A percentile compares a stretch with the other conserved stretches of the same genome.
These are phyloP conservation scores for Typhlichthys eigenmanni DNA, from an alignment of 2,797 vertebrate genomes.

Conservation along the genomic window DNA sequence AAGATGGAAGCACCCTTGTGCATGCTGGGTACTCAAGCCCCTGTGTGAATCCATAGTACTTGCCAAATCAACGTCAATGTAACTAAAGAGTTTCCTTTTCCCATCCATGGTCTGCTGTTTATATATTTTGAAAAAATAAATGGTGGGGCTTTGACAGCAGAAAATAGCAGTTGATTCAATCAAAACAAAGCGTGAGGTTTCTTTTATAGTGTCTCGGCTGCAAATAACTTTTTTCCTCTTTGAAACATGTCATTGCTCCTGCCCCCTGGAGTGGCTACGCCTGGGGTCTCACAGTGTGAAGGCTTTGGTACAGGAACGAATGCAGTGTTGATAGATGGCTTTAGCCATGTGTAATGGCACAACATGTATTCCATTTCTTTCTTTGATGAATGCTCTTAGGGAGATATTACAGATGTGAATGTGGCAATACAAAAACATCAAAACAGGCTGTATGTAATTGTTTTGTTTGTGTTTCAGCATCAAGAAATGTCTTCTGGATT, in stretches of 20 bases:
- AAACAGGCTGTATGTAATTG: too few relatives aligned
- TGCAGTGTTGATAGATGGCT: constrained; percentile 60
- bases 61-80: constrained; percentile 20
- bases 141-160: background rate
- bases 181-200: constrained; percentile 27
- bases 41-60: constrained; percentile 32
- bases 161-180: constrained; percentile 32
- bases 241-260: constrained; percentile 27
- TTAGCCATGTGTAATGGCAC: constrained; percentile 44
- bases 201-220: background rate
- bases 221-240: constrained; percentile 42
- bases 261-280: constrained; percentile 29
- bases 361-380: constrained; percentile 53
- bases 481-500: too few relatives aligned
- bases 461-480: background rate
- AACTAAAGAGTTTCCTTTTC: constrained; percentile 15
- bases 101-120: background rate
- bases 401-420: constrained; percentile 22
- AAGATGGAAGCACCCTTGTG: too few relatives aligned
- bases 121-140: constrained; percentile 18
- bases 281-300: constrained; percentile 34
- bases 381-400: constrained; percentile 34
- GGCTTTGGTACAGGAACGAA: constrained; percentile 56
- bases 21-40: too few relatives aligned
- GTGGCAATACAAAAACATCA: background rate